These are phyloP conservation scores for Hylia prasina DNA, from an alignment of 2,113 vertebrate species.

Conservation along the genomic window DNA sequence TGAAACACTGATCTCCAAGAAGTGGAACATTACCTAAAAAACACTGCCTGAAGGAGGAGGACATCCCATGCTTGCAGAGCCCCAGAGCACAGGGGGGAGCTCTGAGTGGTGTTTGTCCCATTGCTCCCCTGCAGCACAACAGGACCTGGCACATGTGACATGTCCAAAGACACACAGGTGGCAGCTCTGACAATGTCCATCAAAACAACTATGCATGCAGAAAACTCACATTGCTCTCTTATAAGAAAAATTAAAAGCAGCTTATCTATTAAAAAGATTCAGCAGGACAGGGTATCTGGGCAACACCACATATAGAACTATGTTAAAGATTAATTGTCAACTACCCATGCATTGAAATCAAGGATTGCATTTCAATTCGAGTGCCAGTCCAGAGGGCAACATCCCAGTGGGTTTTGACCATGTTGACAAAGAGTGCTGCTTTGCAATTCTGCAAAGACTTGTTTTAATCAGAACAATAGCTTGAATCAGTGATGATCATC, in stretches of 20 bases:
- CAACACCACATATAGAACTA: neutral
- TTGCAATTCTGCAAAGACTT: neutral
- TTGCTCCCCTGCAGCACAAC: neutral
- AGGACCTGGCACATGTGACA: neutral
- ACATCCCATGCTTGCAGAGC: rapidly evolving
- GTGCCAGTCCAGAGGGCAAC: neutral
- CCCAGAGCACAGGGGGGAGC: neutral
- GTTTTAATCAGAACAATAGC: neutral
- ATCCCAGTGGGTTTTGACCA: neutral
- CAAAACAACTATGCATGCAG: neutral
- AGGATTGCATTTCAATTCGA: neutral
- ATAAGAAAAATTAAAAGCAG: neutral
- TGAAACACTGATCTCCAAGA: neutral
- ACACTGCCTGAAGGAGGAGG: neutral
- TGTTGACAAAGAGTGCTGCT: neutral
- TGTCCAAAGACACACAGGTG: neutral
- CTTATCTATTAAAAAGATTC: neutral
- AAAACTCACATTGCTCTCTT: neutral
- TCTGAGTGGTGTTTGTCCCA: neutral
- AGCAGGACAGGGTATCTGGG: neutral
- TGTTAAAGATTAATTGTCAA: neutral
- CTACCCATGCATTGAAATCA: neutral
- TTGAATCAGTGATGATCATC: neutral
- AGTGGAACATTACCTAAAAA: neutral
- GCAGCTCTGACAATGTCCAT: neutral